Base-by-base conservation (phyloP, 2,113 vertebrate species). In the Pristiophorus japonicus region DNA sequence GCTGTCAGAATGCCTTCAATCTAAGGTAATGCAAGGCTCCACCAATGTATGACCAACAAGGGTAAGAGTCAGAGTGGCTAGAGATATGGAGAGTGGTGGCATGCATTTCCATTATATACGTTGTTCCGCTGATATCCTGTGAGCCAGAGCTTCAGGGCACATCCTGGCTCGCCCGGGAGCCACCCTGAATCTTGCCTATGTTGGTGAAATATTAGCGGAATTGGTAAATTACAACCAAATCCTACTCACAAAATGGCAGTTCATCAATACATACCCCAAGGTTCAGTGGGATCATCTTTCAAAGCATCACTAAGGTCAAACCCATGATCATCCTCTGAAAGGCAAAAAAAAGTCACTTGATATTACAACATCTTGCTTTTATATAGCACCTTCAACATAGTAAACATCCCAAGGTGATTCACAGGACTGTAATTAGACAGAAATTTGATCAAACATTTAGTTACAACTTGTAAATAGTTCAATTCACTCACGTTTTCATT, bases 221-320 rank as follows among this genome's bases (percentile, higher is more conserved):
- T 30, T 75, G 0, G 30, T 12, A 75, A 75, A 34, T 75, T 75
- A 30, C 30, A 75, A 12, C 1, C 34, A 34, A 75, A 75, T 30
- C 70, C 30, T n/a, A 27, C 34, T 11, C 22, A 0, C 34, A 42
- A 45, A 45, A 84, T 22, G 38, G 22, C 18, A 8, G 38, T 12
- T 4, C 20, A 84, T 24, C 38, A 45, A 22, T 84, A 84, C 81
- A 20, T 45, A 84, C 81, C 42, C 81, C 38, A 1, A 20, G 81
- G 5, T 84, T 84, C 10, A 88, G 45, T 10, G 47, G 47, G 24
- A 12, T 88, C 47, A 59, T 62, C 51, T 4, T 16, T 2, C 11
- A 90, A 14, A 90, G 87, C 87, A 14, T 90, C 30, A n/a, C 30
- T 59, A 34, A 90, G 87, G 62, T 90, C 87, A n/a, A 90, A 90